These are phyloP conservation scores for Natrix natrix DNA, from an alignment of 2,797 vertebrate genomes.

Conservation along the genomic window DNA sequence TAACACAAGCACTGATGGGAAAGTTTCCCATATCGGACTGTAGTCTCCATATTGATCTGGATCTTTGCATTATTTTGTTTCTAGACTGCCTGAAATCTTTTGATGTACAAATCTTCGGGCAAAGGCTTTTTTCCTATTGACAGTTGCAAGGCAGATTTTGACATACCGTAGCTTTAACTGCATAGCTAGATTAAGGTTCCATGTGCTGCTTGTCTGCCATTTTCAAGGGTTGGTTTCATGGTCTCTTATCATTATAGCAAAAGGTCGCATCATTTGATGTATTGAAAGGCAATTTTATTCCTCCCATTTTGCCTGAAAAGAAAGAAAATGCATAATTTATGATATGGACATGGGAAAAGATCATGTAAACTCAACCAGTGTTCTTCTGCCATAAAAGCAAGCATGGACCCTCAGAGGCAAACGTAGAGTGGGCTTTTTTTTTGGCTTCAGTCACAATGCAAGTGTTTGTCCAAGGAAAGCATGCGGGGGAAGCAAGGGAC, in stretches of 20 bases:
- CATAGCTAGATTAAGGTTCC: not conserved
- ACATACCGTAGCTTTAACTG: not conserved
- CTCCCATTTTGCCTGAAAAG: not conserved
- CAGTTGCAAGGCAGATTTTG: not conserved
- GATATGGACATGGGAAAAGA: slow-evolving; percentile 27
- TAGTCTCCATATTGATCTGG: not conserved
- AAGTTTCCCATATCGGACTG: not conserved
- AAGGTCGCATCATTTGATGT: slow-evolving; percentile 43
- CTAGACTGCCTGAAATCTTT: not conserved
- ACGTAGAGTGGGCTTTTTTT: slow-evolving; percentile 57
- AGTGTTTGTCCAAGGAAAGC: slow-evolving; percentile 60
- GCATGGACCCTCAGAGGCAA: slow-evolving; percentile 37
- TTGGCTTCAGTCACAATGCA: slow-evolving; percentile 63
- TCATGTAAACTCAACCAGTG: slow-evolving; percentile 54
- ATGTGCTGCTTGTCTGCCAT: not conserved
- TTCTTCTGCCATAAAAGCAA: slow-evolving; percentile 51
- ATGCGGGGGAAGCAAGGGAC: slow-evolving; percentile 48
- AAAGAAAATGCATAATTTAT: not conserved
- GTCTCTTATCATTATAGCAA: slow-evolving; percentile 41
- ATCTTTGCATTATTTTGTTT: not conserved
- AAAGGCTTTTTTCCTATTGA: not conserved
- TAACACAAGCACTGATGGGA: not conserved
- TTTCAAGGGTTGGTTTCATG: not conserved
- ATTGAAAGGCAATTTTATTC: slow-evolving; percentile 41
- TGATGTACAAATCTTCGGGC: not conserved